Base-by-base conservation (phyloP, 2,797 vertebrate species). In the Danio jaintianensis region DNA sequence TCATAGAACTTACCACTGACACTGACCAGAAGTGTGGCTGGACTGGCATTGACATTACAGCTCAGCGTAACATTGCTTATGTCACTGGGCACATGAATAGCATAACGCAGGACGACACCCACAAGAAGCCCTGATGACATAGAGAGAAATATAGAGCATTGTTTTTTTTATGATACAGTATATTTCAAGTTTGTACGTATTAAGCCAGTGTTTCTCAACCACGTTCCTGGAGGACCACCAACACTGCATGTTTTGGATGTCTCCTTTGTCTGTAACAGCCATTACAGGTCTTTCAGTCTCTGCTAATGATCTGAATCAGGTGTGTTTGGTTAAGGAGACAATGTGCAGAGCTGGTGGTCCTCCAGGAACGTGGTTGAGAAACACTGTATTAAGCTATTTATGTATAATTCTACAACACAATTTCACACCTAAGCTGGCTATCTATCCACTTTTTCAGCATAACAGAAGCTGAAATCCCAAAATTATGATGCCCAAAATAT, bases 1-100 rank as follows among this genome's bases (percentile, higher is more conserved):
- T 99, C 98, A 0, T 98, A 98, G 93, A 94, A 98, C 84, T 96
- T 97, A 2, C 96, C 96, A 0, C 96, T 98, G 91, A 98, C 92
- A 0, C 99, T 99, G 56, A 99, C 93, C 81, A 99, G 93, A 89
- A 99, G 91, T 0, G 97, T 98, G 86, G 97, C 93, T 0, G 98
- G 97, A 78, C 95, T 99, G 85, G 93, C 92, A 66, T 96, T 97
- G 55, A 98, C 91, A 1, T 95, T 93, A 89, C 98, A 99, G 91
- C 91, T 96, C 88, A 97, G 81, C 0, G 95, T 96, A 38, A 94
- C 89, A 0, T 96, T 97, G 91, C 90, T 96, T 58, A 95, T 88
- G 1, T 98, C 96, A 0, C 95, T 93, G 47, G 97, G 97, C 59
- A 98, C 95, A 0, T 98, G 98, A 87, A 99, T 95, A 71, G 94